These are phyloP conservation scores for Colostygia pectinataria DNA, from an alignment of 2,888 invertebrate species.

Conservation along the genomic window DNA sequence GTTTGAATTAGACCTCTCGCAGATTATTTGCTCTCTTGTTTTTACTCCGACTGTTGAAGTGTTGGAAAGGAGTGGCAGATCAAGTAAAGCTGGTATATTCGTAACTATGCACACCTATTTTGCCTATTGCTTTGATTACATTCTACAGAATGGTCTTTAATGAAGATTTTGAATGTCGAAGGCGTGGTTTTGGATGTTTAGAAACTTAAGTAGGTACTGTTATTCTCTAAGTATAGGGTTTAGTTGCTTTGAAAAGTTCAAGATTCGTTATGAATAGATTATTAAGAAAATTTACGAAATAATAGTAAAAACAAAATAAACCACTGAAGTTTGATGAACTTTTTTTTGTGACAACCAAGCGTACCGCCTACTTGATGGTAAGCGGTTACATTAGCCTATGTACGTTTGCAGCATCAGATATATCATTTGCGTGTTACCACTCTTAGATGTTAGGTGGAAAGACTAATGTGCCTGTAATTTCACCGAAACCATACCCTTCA, in stretches of 20 bases:
- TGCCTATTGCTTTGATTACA: slow-evolving; percentile 78
- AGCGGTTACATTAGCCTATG: too few species aligned
- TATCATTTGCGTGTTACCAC: too few species aligned
- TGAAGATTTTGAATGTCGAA: slow-evolving; percentile 73
- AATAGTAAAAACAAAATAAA: too few species aligned
- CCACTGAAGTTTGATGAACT: too few species aligned
- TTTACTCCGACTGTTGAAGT: slow-evolving; percentile 46
- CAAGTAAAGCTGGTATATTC: slow-evolving; percentile 51
- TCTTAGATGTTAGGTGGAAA: too few species aligned
- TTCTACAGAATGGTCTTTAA: slow-evolving; percentile 71
- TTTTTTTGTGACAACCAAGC: too few species aligned
- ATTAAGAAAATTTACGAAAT: neutral
- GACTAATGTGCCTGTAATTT: too few species aligned
- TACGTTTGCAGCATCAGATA: too few species aligned
- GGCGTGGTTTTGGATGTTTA: slow-evolving; percentile 61
- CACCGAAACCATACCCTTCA: too few species aligned
- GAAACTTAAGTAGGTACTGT: slow-evolving; percentile 54
- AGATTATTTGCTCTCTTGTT: slow-evolving; percentile 61
- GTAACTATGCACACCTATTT: slow-evolving; percentile 78
- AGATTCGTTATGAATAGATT: neutral
- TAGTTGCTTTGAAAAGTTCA: slow-evolving; percentile 5
- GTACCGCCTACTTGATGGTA: too few species aligned
- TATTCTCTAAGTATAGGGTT: slow-evolving; percentile 40
- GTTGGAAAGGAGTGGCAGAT: slow-evolving; percentile 43
- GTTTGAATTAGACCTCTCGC: slow-evolving; percentile 66